phyloP scores from a whole-genome alignment of 2,888 invertebrate species.

The Galeopsomyia nigrocyanea region DNA sequence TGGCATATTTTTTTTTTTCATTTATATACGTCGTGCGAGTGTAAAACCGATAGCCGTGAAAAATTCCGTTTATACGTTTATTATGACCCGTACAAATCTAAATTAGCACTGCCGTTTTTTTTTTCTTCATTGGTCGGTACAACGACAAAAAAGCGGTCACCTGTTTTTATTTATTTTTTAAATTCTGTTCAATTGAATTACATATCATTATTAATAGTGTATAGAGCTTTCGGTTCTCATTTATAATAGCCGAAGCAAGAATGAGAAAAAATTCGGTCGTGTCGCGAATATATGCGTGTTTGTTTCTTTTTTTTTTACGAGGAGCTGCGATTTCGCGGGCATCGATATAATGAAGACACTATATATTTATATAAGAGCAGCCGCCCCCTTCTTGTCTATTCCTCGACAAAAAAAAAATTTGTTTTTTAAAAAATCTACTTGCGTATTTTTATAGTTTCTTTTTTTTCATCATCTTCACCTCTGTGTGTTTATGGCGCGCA shows the following conservation, averaged over 20 bases:
- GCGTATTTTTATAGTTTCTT: neutral
- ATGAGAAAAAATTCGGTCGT: slow-evolving; percentile 37
- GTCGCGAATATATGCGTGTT: slow-evolving; percentile 11
- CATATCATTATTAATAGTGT: slow-evolving; percentile 28
- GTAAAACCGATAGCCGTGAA: slow-evolving; percentile 13
- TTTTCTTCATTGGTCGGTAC: too few species aligned
- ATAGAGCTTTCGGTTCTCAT: neutral
- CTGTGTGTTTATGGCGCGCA: slow-evolving; percentile 28
- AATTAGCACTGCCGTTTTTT: too few species aligned
- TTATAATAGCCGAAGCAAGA: slow-evolving; percentile 14
- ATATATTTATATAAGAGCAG: too few species aligned
- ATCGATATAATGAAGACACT: slow-evolving; percentile 1
- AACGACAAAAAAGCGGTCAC: slow-evolving; percentile 4
- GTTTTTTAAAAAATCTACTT: slow-evolving; percentile 5
- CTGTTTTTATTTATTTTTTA: slow-evolving; percentile 7
- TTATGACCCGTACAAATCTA: too few species aligned
- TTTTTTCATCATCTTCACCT: slow-evolving; percentile 25
- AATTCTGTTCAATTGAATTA: slow-evolving; percentile 3
- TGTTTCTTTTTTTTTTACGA: neutral
- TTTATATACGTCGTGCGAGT: slow-evolving; percentile 53
- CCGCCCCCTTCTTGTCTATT: neutral
- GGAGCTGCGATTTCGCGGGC: slow-evolving; percentile 20
- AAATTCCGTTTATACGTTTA: neutral
- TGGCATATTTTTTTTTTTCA: slow-evolving; percentile 76
- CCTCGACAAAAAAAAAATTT: neutral